These are phyloP conservation scores for Protobothrops mucrosquamatus DNA, from an alignment of 2,113 vertebrate species.

Conservation along the genomic window DNA sequence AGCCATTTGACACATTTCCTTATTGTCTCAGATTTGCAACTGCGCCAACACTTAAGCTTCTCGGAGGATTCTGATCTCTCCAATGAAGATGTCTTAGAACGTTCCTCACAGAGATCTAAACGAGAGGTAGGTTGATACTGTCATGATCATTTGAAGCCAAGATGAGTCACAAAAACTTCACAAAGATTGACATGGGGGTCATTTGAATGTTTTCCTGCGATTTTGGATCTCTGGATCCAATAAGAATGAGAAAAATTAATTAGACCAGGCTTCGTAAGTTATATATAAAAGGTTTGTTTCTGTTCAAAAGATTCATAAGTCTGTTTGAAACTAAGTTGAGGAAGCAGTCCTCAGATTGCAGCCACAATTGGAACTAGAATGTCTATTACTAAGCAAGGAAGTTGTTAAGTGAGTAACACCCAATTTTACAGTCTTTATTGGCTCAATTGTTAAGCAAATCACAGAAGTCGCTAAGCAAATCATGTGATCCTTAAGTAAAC, in stretches of 20 bases:
- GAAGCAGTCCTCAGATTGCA: neutral
- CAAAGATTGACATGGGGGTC: neutral
- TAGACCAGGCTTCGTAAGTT: neutral
- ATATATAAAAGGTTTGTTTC: neutral
- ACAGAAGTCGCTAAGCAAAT: neutral
- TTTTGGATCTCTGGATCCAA: conserved; percentile 7
- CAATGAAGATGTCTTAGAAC: conserved; percentile 90
- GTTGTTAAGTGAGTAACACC: neutral
- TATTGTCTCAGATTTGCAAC: conserved; percentile 76
- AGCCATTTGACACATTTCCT: neutral
- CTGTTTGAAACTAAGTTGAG: neutral
- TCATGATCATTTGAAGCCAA: neutral
- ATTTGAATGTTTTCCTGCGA: conserved; percentile 6
- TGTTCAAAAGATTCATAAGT: neutral
- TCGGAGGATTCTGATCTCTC: conserved; percentile 97
- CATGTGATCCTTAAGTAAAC: neutral
- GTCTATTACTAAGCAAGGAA: neutral
- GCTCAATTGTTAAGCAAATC: neutral
- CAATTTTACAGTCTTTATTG: neutral
- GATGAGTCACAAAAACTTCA: neutral
- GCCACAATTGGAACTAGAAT: neutral
- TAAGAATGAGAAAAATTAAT: neutral
- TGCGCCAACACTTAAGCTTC: conserved; percentile 88
- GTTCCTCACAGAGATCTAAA: conserved; percentile 91
- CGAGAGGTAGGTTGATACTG: conserved; percentile 75